Conservation (phyloP, 2,888 invertebrate species). For the Platycheirus albimanus region DNA sequence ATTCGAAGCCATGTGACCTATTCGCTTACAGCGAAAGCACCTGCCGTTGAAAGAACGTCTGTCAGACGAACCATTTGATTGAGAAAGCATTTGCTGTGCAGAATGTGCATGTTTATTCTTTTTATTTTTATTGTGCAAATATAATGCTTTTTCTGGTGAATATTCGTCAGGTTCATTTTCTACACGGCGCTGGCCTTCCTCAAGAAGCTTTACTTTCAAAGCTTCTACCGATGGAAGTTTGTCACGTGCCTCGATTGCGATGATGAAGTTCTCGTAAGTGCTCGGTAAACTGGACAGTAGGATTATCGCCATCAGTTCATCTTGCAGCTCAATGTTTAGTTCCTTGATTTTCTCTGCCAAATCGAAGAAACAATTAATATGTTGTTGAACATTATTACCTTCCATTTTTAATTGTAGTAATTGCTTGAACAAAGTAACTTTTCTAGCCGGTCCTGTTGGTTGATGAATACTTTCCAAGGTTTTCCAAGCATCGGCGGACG, state of each 20-base stretch:
- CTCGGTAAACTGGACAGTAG: constrained; percentile 25
- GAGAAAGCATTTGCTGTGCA: background rate
- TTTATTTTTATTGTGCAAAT: constrained; percentile 5
- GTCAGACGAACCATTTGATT: constrained; percentile 3
- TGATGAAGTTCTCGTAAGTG: constrained; percentile 26
- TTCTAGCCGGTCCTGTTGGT: constrained; percentile 53
- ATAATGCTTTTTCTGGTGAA: constrained; percentile 26
- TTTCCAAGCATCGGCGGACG: constrained; percentile 55
- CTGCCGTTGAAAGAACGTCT: constrained; percentile 6
- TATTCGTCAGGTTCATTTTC: constrained; percentile 14
- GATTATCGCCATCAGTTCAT: constrained; percentile 36
- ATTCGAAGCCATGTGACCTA: constrained; percentile 17
- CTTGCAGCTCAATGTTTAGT: constrained; percentile 25
- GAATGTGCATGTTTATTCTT: constrained; percentile 19
- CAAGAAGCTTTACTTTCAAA: constrained; percentile 30
- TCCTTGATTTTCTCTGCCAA: constrained; percentile 5
- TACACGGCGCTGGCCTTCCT: constrained; percentile 26
- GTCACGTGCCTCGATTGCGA: constrained; percentile 39
- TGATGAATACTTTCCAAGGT: constrained; percentile 26
- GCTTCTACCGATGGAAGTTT: constrained; percentile 30
- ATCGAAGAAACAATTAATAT: constrained; percentile 2
- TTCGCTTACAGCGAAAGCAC: constrained; percentile 31
- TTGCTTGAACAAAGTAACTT: constrained; percentile 56
- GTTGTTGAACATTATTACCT: background rate
- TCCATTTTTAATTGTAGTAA: constrained; percentile 27